phyloP scores from a whole-genome alignment of 2,113 vertebrate genomes.

The Mormoops blainvillei region DNA sequence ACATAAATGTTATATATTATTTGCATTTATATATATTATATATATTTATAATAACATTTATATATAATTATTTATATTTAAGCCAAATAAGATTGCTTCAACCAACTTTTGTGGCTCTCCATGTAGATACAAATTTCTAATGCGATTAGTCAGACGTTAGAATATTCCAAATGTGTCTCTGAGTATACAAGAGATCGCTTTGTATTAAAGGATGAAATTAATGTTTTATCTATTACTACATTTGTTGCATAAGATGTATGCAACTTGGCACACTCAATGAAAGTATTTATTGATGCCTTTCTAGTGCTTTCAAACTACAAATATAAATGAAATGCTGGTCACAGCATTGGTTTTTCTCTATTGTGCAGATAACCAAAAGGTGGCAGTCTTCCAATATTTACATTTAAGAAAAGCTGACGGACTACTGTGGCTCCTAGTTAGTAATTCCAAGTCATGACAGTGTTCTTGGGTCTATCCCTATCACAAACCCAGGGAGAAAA shows the following conservation, averaged over 20 bases:
- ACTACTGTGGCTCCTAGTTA: background rate
- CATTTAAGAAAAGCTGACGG: background rate
- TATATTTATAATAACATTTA: too few species aligned
- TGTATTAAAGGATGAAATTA: background rate
- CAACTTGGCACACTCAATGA: background rate
- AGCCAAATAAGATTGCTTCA: background rate
- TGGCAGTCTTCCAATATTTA: background rate
- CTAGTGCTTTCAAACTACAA: background rate
- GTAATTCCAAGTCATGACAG: background rate
- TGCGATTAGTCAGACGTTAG: background rate
- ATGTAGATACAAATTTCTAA: background rate
- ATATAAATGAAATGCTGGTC: background rate
- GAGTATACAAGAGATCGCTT: background rate
- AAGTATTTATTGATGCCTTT: background rate
- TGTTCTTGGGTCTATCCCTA: background rate
- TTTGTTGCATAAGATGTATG: background rate
- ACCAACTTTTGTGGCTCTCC: background rate
- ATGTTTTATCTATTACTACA: background rate
- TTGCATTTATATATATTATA: too few species aligned
- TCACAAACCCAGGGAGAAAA: background rate
- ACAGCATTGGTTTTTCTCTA: background rate
- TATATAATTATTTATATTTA: too few species aligned
- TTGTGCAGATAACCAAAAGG: background rate
- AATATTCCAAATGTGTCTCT: too few species aligned
- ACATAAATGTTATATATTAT: too few species aligned